Evolutionary conservation across 92 coral and sea anemone genomes (phyloP).

Genomic region (Parazoanthus swiftii): DNA sequence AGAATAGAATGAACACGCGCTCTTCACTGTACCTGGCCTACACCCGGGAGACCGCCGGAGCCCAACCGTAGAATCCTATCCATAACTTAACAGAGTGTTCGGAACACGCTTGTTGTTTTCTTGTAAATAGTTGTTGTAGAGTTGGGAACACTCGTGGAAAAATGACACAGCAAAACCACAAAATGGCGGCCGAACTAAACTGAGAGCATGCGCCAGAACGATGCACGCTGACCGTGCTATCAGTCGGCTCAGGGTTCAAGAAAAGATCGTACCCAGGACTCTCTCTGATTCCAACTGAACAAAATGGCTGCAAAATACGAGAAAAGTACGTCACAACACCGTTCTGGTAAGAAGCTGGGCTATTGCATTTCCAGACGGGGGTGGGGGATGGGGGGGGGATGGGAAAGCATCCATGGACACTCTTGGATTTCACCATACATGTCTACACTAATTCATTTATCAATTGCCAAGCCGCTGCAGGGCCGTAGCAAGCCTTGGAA

Average conservation of each 20-base stretch:
- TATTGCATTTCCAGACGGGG: not conserved
- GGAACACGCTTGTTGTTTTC: not conserved
- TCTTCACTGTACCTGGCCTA: constrained; percentile 79
- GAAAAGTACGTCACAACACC: not conserved
- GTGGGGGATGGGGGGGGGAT: too few species aligned
- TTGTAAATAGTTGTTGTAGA: not conserved
- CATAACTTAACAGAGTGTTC: constrained; percentile 44
- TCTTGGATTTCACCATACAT: too few species aligned
- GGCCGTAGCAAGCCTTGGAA: too few species aligned
- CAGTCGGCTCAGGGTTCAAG: not conserved
- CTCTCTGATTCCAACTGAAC: too few species aligned
- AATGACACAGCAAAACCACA: constrained; percentile 38
- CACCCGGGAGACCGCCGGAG: constrained; percentile 98
- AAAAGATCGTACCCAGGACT: too few species aligned
- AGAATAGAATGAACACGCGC: constrained; percentile 14
- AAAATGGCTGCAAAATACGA: not conserved
- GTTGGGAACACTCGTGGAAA: constrained; percentile 8
- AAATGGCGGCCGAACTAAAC: constrained; percentile 3
- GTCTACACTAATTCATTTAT: too few species aligned
- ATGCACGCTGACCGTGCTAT: constrained; percentile 13
- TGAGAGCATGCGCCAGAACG: constrained; percentile 17
- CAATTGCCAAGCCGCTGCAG: too few species aligned
- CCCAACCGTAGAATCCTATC: constrained; percentile 97
- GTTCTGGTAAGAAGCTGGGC: not conserved
- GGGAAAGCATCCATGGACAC: too few species aligned